Evolutionary conservation across 2,797 vertebrate genomes (phyloP), one percentile per base, ranked within the genome.

Genomic region (Harpia harpyja): DNA sequence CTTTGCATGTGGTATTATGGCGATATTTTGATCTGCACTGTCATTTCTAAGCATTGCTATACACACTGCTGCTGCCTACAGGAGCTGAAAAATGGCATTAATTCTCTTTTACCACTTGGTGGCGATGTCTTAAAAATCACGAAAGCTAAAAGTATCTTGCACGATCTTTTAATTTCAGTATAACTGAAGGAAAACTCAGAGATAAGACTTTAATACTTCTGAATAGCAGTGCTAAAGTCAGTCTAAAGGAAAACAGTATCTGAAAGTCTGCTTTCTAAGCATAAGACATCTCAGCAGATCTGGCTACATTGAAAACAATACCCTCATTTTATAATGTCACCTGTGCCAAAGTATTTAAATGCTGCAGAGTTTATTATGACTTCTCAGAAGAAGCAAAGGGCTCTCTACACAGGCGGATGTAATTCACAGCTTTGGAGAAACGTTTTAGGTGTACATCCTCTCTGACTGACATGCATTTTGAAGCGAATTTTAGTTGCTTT

Each of bases 101-200:
- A 73, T 69, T 65, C n/a, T 12, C 30, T 69, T 73, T 9, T 14
- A 63, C 95, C 97, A 74, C 96, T 76, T 68, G 97, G 89, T 88
- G 97, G 97, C 95, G 67, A 76, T 48, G 65, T 91, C 73, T 88
- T 94, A 94, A 97, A 96, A 97, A 89, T 56, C 81, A 96, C 89
- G 35, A 48, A 70, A 8, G 16, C 17, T 46, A 1, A 12, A 53
- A 94, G 59, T 12, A 0, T 8, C 35, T 17, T 35, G 20, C 33
- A n/a, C 1, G 1, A 12, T 41, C 48, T 44, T 83, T 51, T 39
- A 6, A n/a, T 81, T 89, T 48, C 2, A 0, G 5, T 22, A 0
- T 24, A 41, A 56, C 15, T 54, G 20, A n/a, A 54, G 25, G 4
- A 84, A 88, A 90, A 73, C 21, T 30, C 49, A 17, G 54, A 76